A percentile compares a stretch with the other conserved stretches of the same genome.
These are phyloP conservation scores for Charanyca ferruginea DNA, from an alignment of 2,888 invertebrate genomes.

Conservation along the genomic window DNA sequence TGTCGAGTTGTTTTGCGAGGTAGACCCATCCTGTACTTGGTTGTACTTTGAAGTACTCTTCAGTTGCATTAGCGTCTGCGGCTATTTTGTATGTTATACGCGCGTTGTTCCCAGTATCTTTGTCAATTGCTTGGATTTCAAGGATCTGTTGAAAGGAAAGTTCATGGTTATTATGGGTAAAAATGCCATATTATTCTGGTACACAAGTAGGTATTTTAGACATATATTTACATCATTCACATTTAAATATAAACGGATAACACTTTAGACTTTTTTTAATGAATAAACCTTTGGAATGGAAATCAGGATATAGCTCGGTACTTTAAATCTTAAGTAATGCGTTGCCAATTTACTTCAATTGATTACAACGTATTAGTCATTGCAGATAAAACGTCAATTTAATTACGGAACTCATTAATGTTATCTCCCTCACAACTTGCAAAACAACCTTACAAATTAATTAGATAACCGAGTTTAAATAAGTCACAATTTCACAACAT, in stretches of 20 bases:
- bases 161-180: conserved; percentile 29
- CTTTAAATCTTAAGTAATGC: conserved; percentile 6
- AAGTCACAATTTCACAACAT: conserved; percentile 20
- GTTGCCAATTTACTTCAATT: no score
- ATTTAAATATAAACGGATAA: no score
- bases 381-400: conserved; percentile 47
- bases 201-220: no score
- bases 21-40: conserved; percentile 97
- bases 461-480: conserved; percentile 41
- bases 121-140: conserved; percentile 97
- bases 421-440: conserved; percentile 35
- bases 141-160: conserved; percentile 92
- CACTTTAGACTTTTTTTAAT: no score
- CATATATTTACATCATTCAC: no score
- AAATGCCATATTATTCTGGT: no score
- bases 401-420: conserved; percentile 47
- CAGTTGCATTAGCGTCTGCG: conserved; percentile 84
- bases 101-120: conserved; percentile 98
- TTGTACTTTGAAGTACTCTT: conserved; percentile 95
- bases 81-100: conserved; percentile 96
- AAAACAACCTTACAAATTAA: conserved; percentile 50
- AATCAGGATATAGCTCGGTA: conserved; percentile 14
- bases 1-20: conserved; percentile 94
- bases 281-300: not conserved
- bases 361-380: conserved; percentile 42